A percentile compares a stretch with the other conserved stretches of the same genome.
These are phyloP conservation scores for Orientallactaga bullata DNA, from an alignment of 2,113 vertebrate species.

Conservation along the genomic window DNA sequence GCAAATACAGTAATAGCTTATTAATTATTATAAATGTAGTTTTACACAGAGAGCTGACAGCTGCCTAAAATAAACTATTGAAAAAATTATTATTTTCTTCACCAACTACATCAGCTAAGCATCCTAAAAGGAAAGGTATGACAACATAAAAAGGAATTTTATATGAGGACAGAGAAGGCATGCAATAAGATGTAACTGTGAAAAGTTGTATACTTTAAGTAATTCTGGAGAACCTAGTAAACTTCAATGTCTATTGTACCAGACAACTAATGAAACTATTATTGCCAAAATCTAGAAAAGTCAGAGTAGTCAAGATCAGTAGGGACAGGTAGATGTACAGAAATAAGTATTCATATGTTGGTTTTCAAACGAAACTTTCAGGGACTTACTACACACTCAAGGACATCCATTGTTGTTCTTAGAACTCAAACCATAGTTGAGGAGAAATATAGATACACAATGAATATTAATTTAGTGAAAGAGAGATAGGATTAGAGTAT, in stretches of 20 bases:
- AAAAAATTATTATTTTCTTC: neutral
- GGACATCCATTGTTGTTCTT: neutral
- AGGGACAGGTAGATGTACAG: neutral
- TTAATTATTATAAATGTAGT: neutral
- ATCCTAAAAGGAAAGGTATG: neutral
- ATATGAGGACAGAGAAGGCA: neutral
- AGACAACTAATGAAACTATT: neutral
- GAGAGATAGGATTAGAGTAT: neutral
- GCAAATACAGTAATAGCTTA: neutral
- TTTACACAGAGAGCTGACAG: neutral
- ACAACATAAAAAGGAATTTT: no score
- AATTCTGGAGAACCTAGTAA: neutral
- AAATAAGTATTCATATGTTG: neutral
- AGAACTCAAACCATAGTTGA: slow-evolving; percentile 3
- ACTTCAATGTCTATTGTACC: neutral
- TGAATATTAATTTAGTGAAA: neutral
- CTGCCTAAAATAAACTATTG: neutral
- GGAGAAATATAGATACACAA: neutral
- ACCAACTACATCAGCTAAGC: neutral
- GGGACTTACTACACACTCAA: neutral
- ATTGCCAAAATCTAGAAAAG: neutral
- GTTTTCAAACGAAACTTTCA: neutral
- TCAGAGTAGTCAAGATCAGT: neutral
- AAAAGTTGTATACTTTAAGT: neutral
- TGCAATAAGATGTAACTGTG: neutral